Evolutionary conservation across 2,797 vertebrate genomes (phyloP), one percentile per base, ranked within the genome.

Genomic region (Helicolenus hilgendorfi): DNA sequence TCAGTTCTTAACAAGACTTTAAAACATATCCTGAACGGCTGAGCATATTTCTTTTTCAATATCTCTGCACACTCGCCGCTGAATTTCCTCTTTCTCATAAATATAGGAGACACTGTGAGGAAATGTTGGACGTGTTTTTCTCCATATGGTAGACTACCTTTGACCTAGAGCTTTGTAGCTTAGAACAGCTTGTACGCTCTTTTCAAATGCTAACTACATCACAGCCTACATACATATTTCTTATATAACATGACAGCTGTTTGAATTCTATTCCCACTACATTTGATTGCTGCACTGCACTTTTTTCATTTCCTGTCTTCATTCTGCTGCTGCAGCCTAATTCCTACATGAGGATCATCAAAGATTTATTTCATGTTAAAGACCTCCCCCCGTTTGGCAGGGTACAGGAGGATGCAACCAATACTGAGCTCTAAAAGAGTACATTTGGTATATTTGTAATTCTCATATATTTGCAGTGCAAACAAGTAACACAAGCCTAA

Each of bases 161-260:
- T 70, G 26, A 88, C 88, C 67, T 36, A 81, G 53, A 83, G 63
- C 62, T 80, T 22, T 11, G 38, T 2, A 49, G 36, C n/a, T 24
- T 2, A 49, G 38, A 85, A n/a, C 83, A 90, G 58, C 81, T 85
- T 78, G 67, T 11, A 45, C 53, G 24, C 26, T 68, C 20, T 31
- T 58, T 59, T 69, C 29, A 27, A 79, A 71, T 38, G 24, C 38
- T 6, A 68, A 65, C 26, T 45, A 72, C 22, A 36, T 56, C 24
- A 53, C 67, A 69, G 55, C 74, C 69, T 79, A 36, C 55, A 71
- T 60, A 33, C 26, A n/a, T n/a, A 33, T 67, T 68, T 31, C 45
- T 88, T 81, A 80, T 6, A 31, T 56, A 81, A 89, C 76, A 7
- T 36, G 56, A 64, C 76, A 81, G 77, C 77, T 75, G 79, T 78